Evolutionary conservation across 2,113 vertebrate genomes (phyloP), one percentile per base, ranked within the genome.

Genomic region (Aspiorhynchus laticeps): DNA sequence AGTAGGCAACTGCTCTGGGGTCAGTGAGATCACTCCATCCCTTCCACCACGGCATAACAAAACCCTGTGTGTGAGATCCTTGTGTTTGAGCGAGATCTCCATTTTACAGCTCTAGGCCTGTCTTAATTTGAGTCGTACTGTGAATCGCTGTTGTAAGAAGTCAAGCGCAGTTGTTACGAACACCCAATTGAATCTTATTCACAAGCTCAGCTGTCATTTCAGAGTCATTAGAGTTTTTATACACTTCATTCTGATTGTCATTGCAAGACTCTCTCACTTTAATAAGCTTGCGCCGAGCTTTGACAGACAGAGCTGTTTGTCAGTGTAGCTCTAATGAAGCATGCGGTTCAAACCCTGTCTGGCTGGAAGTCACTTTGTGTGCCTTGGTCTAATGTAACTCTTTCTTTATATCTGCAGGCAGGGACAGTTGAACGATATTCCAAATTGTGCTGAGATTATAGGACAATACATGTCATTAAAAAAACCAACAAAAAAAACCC

Each of bases 1-100:
- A 78, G 53, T 86, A 80, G 84, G 84, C 86, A 79, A 71, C 81
- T 79, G 85, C 69, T 87, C 38, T 84, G 41, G 81, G 86, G 88
- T 88, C 84, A 88, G 80, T 61, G 81, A 83, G 75, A 89, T 85
- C 88, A 77, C 36, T 82, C 48, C 31, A 43, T 63, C 41, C 21
- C 53, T 80, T 80, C 86, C 86, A 85, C 28, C 61, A 24, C 83
- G 61, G 19, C 71, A 79, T 79, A 69, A 76, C 33, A 71, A 85
- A 83, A 33, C 48, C 63, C 10, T 74, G 46, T 83, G 41, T 85
- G 33, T 53, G 61, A 48, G 28, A 84, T 74, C 33, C 33, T 74
- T 38, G 24, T 84, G 33, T 59, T 75, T 14, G 69, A 84, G 26
- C 17, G 6, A 84, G 12, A 74, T 41, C 17, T 67, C 46, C 8